Conservation (phyloP, 2,113 vertebrate species). For the Bubo blakistoni region DNA sequence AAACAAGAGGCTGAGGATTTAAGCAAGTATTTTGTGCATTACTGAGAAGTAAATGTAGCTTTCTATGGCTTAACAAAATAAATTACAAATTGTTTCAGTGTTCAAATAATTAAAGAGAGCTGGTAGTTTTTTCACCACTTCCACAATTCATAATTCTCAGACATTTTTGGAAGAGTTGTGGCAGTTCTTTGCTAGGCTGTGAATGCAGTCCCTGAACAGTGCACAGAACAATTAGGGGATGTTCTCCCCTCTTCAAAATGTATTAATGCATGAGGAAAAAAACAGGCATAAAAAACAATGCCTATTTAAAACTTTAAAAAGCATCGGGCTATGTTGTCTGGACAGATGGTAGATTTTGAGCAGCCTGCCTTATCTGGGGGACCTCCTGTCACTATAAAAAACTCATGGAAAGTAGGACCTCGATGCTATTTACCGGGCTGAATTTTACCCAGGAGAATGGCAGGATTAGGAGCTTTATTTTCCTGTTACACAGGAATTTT, state of each 20-base stretch:
- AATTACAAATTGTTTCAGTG: neutral
- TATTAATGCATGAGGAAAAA: neutral
- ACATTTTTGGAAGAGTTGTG: neutral
- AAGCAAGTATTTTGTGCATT: neutral
- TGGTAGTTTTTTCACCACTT: neutral
- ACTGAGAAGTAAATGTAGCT: neutral
- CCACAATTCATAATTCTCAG: neutral
- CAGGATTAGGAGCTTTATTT: slow-evolving; percentile 18
- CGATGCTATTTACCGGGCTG: neutral
- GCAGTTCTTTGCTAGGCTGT: neutral
- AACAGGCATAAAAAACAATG: neutral
- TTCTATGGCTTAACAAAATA: neutral
- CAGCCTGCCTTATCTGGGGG: neutral
- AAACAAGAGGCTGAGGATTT: neutral
- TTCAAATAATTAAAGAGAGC: neutral
- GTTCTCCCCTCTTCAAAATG: neutral
- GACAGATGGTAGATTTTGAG: neutral
- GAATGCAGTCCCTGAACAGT: neutral
- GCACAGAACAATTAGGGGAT: neutral
- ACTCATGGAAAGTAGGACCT: neutral
- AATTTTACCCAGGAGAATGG: neutral
- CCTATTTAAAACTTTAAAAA: neutral
- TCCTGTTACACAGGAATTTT: neutral
- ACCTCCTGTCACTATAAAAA: neutral
- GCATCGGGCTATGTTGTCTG: neutral